Evolutionary conservation across 1,140 invertebrate species (phyloP), one percentile per base, ranked within the genome.

Genomic region (Heliothis virescens): DNA sequence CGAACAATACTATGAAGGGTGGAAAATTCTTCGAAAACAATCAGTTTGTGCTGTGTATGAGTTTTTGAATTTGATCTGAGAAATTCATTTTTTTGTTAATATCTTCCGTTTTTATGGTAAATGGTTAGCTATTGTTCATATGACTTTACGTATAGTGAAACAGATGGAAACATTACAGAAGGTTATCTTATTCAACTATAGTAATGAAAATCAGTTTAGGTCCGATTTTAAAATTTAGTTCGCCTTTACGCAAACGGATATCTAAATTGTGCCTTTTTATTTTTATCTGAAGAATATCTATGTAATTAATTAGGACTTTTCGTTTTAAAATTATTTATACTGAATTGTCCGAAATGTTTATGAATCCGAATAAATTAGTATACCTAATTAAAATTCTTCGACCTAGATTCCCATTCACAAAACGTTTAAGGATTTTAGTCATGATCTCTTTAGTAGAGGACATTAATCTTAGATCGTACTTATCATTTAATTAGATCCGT

Each of bases 401-500:
- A 69, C 52, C 63, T 67, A 55, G 62, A 78, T 78, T 78, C 63
- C n/a, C 12, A 78, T 78, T 78, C 75, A 78, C 52, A 67, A 16
- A 69, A 69, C 41, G 55, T 79, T 62, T 63, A 89, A 90, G 86
- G 67, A 88, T 87, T 87, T 83, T 87, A 88, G 86, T 85, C 86
- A 80, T 87, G 88, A 89, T 92, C 87, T 91, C 85, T 89, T 91
- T 85, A 87, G 79, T 82, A 74, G 80, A 88, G 89, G 80, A 89
- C 90, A 93, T 94, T 93, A 92, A 94, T 94, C 93, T 93, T 86
- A 92, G 89, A 94, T 94, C 87, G 78, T 80, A 92, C 86, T 93
- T 93, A 94, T 94, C 93, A 93, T 94, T 93, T 94, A 94, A 94
- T 94, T 94, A 94, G 91, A 94, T 94, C 93, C 87, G 86, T 86